Evolutionary conservation across 2,888 invertebrate species (phyloP), one percentile per base, ranked within the genome.

Genomic region (Elmis aenea): DNA sequence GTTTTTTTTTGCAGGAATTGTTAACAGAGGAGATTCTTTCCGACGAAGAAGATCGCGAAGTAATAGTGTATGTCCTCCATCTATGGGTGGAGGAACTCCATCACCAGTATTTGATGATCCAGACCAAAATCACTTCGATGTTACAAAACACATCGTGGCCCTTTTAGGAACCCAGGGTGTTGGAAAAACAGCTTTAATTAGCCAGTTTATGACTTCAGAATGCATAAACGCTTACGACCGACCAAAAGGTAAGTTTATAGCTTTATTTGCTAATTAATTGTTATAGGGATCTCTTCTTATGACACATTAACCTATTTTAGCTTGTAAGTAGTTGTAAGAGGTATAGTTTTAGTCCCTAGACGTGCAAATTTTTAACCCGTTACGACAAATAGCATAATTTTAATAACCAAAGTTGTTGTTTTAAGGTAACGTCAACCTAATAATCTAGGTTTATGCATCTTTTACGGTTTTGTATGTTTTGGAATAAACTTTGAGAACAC

Each of bases 11-110:
- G 14, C 69, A 89, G 94, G 94, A 46, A 84, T 94, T 50, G 85
- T 96, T 29, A 93, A 93, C 69, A 75, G 94, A 39, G 95, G 95
- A 0, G 96, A 96, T 69, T 93, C 93, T 3, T 89, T 95, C 69
- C 75, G 92, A 22, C 79, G 90, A 28, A 78, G 89, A 16, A 76
- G 89, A 37, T 88, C 89, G 12, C 74, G 90, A 36, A 88, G 87
- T 51, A 88, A 88, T 61, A 88, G 87, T 54, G 68, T 89, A 29
- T 83, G 85, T 2, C 85, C 86, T 5, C 63, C 64, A 3, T 28
- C 52, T 8, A 49, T 58, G 55, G 56, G 55, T 10, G 58, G 52
- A 12, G 58, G 52, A 11, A 62, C 57, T n/a, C 59, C 61, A 18
- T 58, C 66, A 4, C 68, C 68, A 0, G 61, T 69, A 2, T 55